Conservation (phyloP, 2,113 vertebrate species). For the Apodemus speciosus region DNA sequence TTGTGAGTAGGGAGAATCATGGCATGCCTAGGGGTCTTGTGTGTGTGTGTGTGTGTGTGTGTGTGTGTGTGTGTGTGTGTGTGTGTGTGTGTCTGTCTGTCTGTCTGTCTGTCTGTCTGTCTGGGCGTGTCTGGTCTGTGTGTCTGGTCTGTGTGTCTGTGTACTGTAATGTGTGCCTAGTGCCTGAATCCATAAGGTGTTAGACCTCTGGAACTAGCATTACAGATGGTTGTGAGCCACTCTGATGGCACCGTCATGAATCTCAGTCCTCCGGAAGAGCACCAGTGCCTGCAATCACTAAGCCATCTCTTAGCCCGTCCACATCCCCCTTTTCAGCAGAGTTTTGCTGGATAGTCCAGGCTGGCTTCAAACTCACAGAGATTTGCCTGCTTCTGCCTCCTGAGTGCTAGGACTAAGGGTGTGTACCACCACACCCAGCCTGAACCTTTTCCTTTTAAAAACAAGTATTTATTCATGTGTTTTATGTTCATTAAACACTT, state of each 20-base stretch:
- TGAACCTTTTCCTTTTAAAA: not conserved
- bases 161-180: accelerated
- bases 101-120: not conserved
- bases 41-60: not conserved
- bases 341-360: not conserved
- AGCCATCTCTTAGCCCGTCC: not conserved
- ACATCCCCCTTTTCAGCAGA: not conserved
- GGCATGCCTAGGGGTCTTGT: not conserved
- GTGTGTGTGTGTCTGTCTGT: not conserved
- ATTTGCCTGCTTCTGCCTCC: not conserved
- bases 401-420: not conserved
- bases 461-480: not conserved
- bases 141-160: not conserved
- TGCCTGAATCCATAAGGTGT: not conserved
- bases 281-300: not conserved
- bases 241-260: too few relatives aligned
- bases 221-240: not conserved
- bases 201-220: not conserved
- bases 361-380: not conserved
- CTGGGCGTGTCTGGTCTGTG: not conserved
- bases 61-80: not conserved
- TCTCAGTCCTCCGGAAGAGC: not conserved
- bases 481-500: not conserved
- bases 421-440: not conserved
- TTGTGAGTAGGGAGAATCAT: not conserved